These are phyloP conservation scores for Myotis findleyi DNA, from an alignment of 2,797 vertebrate species.

Conservation along the genomic window DNA sequence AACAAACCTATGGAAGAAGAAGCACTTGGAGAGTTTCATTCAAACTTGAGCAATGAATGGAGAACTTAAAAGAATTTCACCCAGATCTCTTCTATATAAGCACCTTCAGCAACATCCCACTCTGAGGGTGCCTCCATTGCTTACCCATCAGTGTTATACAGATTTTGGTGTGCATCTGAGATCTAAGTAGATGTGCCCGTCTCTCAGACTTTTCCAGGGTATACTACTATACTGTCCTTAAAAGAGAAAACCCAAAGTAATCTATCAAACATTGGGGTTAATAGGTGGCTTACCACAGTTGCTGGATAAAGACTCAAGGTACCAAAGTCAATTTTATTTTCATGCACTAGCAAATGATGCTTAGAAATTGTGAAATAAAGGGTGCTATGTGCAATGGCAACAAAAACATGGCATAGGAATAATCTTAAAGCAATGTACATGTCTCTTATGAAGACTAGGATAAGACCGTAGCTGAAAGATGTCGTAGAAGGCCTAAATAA, in stretches of 20 bases:
- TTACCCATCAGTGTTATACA: not conserved
- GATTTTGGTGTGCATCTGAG: not conserved
- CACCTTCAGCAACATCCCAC: not conserved
- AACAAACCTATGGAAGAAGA: not conserved
- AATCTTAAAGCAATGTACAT: not conserved
- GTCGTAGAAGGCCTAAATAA: not conserved
- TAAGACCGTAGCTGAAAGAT: not conserved
- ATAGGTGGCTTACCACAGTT: not conserved
- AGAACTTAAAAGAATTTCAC: not conserved
- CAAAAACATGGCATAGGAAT: not conserved
- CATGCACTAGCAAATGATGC: not conserved
- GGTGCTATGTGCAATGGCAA: not conserved
- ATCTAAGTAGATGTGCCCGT: not conserved
- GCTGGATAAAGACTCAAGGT: not conserved
- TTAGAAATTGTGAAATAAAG: not conserved
- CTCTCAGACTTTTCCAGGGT: not conserved
- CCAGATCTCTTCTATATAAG: not conserved
- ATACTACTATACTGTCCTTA: not conserved
- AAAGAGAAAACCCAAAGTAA: conserved; percentile 2
- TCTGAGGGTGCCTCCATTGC: not conserved
- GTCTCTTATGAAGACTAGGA: not conserved
- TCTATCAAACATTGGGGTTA: not conserved
- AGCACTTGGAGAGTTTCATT: not conserved
- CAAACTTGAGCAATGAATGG: not conserved
- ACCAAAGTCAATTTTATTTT: not conserved